Percentiles rank a stretch among this genome's conserved stretches.
Conservation (phyloP, 2,888 invertebrate species). For the Fabriciana adippe region DNA sequence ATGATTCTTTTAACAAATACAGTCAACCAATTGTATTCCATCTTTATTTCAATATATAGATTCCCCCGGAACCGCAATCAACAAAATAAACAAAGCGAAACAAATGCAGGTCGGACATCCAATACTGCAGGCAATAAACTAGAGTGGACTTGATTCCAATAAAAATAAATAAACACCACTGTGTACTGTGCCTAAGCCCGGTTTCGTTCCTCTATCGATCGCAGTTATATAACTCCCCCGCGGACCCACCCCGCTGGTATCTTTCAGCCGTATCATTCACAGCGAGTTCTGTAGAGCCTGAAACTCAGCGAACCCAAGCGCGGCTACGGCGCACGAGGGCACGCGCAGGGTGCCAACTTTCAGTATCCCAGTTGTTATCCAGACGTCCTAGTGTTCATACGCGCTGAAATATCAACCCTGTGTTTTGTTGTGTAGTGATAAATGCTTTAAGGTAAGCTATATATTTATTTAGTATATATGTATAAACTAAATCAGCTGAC, state of each 20-base stretch:
- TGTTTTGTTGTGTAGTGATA: slow-evolving; percentile 64
- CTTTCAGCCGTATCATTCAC: slow-evolving; percentile 63
- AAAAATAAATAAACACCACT: slow-evolving; percentile 46
- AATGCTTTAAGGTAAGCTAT: slow-evolving; percentile 72
- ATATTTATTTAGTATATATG: neutral
- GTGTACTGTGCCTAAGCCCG: slow-evolving; percentile 54
- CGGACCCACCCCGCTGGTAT: slow-evolving; percentile 47
- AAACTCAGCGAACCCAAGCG: slow-evolving; percentile 44
- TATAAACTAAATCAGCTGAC: slow-evolving; percentile 1
- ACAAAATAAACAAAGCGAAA: slow-evolving; percentile 22
- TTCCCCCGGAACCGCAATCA: slow-evolving; percentile 3
- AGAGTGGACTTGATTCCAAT: slow-evolving; percentile 47
- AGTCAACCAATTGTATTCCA: neutral
- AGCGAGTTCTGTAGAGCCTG: slow-evolving; percentile 56
- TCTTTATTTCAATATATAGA: neutral
- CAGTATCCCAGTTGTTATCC: slow-evolving; percentile 64
- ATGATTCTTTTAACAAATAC: neutral
- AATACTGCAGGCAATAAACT: slow-evolving; percentile 40
- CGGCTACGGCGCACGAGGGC: slow-evolving; percentile 54
- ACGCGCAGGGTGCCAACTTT: slow-evolving; percentile 51
- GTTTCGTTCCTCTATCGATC: slow-evolving; percentile 69
- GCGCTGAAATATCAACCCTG: slow-evolving; percentile 44
- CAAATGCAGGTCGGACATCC: slow-evolving; percentile 31
- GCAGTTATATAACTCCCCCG: slow-evolving; percentile 66
- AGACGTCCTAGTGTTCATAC: slow-evolving; percentile 48